phyloP scores from a whole-genome alignment of 1,140 invertebrate genomes.

The Arctopsyche grandis region DNA sequence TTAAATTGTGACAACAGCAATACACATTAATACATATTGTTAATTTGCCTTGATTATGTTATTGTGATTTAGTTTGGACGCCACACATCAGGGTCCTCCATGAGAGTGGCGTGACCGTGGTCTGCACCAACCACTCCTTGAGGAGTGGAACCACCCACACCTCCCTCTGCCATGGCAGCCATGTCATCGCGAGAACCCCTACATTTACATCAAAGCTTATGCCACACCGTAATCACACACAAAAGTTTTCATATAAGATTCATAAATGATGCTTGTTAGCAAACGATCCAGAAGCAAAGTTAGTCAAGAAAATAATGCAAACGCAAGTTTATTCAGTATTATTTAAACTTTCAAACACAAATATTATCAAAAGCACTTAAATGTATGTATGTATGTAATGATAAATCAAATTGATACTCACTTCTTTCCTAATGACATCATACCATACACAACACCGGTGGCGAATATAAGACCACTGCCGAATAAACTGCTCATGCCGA shows the following conservation, averaged over 20 bases:
- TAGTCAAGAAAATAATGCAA: not conserved
- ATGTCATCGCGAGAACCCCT: conserved; percentile 86
- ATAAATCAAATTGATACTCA: conserved; percentile 68
- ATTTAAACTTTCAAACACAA: not conserved
- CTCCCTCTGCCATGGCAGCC: conserved; percentile 79
- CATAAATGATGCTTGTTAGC: not conserved
- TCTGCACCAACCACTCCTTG: conserved; percentile 67
- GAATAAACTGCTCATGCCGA: conserved; percentile 81
- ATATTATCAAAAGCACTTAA: not conserved
- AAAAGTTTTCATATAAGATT: not conserved
- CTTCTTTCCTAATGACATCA: conserved; percentile 94
- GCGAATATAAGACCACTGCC: conserved; percentile 89
- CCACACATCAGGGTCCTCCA: conserved; percentile 91
- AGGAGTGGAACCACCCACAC: conserved; percentile 70
- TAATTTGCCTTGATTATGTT: conserved; percentile 61
- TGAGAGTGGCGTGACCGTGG: conserved; percentile 80
- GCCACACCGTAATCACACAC: conserved; percentile 6
- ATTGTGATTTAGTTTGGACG: conserved; percentile 80
- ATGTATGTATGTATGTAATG: not conserved
- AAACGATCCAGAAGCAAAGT: conserved; percentile 9
- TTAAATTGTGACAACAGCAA: not conserved
- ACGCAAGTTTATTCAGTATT: not conserved
- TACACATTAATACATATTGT: conserved; percentile 8
- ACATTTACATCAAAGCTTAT: conserved; percentile 48
- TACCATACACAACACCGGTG: conserved; percentile 89